Evolutionary conservation across 2,797 vertebrate genomes (phyloP), one percentile per base, ranked within the genome.

Genomic region (Nothura maculosa): DNA sequence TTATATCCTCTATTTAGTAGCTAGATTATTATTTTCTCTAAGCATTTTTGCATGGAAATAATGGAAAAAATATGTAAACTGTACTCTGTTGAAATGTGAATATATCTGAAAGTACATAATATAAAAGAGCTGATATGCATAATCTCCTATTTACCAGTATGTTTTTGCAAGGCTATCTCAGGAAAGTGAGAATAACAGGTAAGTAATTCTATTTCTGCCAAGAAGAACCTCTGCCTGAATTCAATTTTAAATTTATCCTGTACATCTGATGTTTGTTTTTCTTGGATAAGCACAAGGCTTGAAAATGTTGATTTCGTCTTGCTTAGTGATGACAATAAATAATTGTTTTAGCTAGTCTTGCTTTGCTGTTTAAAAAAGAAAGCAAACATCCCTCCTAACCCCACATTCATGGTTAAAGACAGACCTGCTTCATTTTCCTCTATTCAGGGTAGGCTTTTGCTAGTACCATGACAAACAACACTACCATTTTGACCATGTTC

Each of bases 341-440:
- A 22, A 55, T 68, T 0, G 16, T 52, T 85, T 79, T 64, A 57
- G 13, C 3, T 75, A 42, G 30, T 21, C 6, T 21, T 75, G 9
- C 12, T 4, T 48, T 57, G 52, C 34, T 81, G 8, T 48, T 40
- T 36, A 40, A 81, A 81, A 87, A 91, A 61, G 8, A 12, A 58
- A 70, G 6, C 9, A 43, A 74, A 13, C 3, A 55, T 64, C n/a
- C 10, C 11, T 47, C 12, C 30, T 14, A 24, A 5, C 1, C 34
- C 36, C 47, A 5, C 34, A 22, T n/a, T 36, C 38, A 5, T 38
- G 25, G 5, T 9, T 66, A 40, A n/a, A 66, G 47, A 10, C 3
- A 47, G 1, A 1, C 47, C 4, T 2, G 19, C 8, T 84, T 28
- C 3, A 21, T 25, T 66, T 81, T 74, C 30, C 1, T 2, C 4